Evolutionary conservation across 2,888 invertebrate species (phyloP), one percentile per base, ranked within the genome.

Genomic region (Marasmarcha lunaedactyla): DNA sequence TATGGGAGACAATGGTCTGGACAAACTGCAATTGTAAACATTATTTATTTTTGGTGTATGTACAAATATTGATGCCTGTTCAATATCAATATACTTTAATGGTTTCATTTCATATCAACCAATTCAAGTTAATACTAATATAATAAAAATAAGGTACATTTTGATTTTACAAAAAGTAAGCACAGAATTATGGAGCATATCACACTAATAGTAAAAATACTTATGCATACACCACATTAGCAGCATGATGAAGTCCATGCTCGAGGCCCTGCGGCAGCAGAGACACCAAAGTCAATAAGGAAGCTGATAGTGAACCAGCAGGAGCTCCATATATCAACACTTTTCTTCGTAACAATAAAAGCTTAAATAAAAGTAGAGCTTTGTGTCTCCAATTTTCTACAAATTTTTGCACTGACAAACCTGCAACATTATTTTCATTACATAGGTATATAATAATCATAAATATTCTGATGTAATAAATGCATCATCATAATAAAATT

Each of bases 301-400:
- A 88, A 5, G 92, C 89, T 52, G 97, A 97, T 49, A 98, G 84
- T 5, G 91, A 89, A 44, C 95, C 92, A 1, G 97, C 98, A 1
- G 98, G 97, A 13, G 96, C 92, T 40, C 95, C 94, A 71, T 93
- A 95, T 63, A 98, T 94, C 39, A 99, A 88, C 33, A 98, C 91
- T 65, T 93, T 88, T 52, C 92, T 90, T 62, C 98, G 94, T 43
- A 99, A 83, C 36, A 99, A 79, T 41, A 98, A 74, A 41, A 98
- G 79, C 74, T 99, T 99, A 66, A 98, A 97, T 35, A 99, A 77
- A 43, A 97, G 81, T 38, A 99, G 77, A 27, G 94, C 91, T 83
- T 97, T 97, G 66, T 98, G 97, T 46, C 93, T 89, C 89, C 97
- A 98, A 48, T 88, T 88, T 46, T 92, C 85, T 38, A 96, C 87